Base-by-base conservation (phyloP, 2,888 invertebrate species). In the Keiferia lycopersicella region DNA sequence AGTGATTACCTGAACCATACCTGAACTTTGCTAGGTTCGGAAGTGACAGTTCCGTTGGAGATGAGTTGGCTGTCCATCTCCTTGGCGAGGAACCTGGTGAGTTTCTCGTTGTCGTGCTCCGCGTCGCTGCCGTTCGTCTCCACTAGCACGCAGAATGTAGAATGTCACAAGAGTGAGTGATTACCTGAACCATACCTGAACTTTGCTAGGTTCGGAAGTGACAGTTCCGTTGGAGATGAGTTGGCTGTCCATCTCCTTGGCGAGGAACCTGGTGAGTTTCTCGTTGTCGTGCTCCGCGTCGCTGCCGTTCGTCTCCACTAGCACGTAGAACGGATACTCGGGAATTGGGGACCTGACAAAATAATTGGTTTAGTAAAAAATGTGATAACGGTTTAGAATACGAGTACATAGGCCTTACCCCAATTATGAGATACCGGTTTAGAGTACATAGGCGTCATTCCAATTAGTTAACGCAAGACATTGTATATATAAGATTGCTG, bases 221-320 rank as follows among this genome's bases (percentile, higher is more conserved):
- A 97, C 92, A 0, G 96, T 97, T 0, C 98, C 98, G 86, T 99
- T 96, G 12, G 92, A 70, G 10, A 98, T 95, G 20, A 95, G 87
- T 7, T 95, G 95, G 8, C 93, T 90, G 0, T 93, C 92, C 94
- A 98, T 94, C 61, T 95, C 93, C 59, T 92, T 90, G 66, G 96
- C 94, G 0, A 99, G 88, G 79, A 99, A 98, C 1, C 84, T 80
- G 64, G 93, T 94, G 64, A 99, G 86, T 84, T 99, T 99, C 78
- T 97, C 98, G 76, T 94, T 94, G 80, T 99, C 98, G 79, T 99
- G 99, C 0, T 79, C 81, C 53, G 93, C 93, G 75, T 96, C 94
- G 74, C 98, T 98, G 1, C 99, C 98, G 39, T 96, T 95, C 0
- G 97, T 96, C 88, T 98, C 98, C 65, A 98, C 93, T 0, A 98